Base-by-base conservation (phyloP, 1,140 invertebrate genomes). In the Babylonia areolata region DNA sequence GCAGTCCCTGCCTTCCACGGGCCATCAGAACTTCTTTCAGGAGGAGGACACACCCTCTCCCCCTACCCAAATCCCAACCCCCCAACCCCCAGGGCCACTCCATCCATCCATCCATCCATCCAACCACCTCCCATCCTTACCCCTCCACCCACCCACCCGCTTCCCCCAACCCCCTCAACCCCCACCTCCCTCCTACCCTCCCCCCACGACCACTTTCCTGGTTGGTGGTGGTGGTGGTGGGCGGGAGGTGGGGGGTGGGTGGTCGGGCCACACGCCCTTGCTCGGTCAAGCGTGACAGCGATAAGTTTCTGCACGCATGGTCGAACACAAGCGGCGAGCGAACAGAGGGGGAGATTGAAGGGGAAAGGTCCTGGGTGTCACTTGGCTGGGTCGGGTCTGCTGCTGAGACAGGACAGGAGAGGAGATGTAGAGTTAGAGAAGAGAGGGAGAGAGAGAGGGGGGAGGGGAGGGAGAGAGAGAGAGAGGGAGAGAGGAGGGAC, bases 291-390 rank as follows among this genome's bases (percentile, higher is more conserved):
- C 77, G 77, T 23, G 77, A 79, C 39, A 79, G 77, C 77, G 77
- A 79, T 79, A 79, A 79, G 77, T 79, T 46, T 42, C 39, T 28
- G 17, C 39, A 79, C 77, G 77, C 77, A 39, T 42, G 17, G n/a
- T 33, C 42, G 77, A 35, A 20, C 46, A 51, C 31, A 17, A 31
- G 23, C 42, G 77, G 37, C 77, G 42, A 79, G 17, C 37, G 39
- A 39, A 79, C 37, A 79, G n/a, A 46, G 37, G 23, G 42, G 9
- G 39, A 46, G 77, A 46, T 79, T 37, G 77, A 73, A 9, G 71
- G n/a, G 71, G 71, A 15, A 31, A 73, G 31, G 71, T 73, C 64
- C 31, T 73, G 33, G 17, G 71, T 33, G 71, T 15, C 71, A 73
- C 35, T 33, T 15, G 20, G 73, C 35, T 23, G 33, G 73, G 23